Evolutionary conservation across 2,113 vertebrate genomes (phyloP).

Genomic region (Cacatua alba): DNA sequence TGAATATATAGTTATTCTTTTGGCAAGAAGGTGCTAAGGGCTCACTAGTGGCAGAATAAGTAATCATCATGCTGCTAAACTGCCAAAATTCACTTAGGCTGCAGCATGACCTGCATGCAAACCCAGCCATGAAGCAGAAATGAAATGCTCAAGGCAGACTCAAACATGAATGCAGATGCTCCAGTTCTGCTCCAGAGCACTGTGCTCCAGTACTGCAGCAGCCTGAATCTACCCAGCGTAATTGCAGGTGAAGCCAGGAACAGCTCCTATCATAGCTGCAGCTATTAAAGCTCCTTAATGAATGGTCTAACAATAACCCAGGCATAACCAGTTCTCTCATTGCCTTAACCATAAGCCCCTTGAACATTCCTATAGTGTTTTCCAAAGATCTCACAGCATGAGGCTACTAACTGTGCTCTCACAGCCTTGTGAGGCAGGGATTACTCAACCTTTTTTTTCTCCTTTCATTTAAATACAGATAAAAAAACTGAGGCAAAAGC

Average conservation of each 20-base stretch:
- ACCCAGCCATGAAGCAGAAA: slow-evolving; percentile 21
- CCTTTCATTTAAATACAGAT: not conserved
- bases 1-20: not conserved
- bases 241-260: not conserved
- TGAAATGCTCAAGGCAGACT: not conserved
- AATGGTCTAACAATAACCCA: slow-evolving; percentile 25
- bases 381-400: not conserved
- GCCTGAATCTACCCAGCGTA: not conserved
- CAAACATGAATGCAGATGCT: not conserved
- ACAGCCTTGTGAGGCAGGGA: not conserved
- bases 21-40: not conserved
- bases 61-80: not conserved
- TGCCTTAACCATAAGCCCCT: not conserved
- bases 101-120: slow-evolving; percentile 7
- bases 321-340: slow-evolving; percentile 34
- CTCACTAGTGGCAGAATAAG: slow-evolving; percentile 7
- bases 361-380: slow-evolving; percentile 16
- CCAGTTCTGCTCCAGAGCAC: not conserved
- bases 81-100: slow-evolving; percentile 29
- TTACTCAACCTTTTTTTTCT: slow-evolving; percentile 6
- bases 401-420: slow-evolving; percentile 17
- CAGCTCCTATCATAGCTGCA: not conserved
- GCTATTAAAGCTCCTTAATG: slow-evolving; percentile 17
- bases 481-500: slow-evolving; percentile 23
- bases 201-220: not conserved